Evolutionary conservation across 2,888 invertebrate species (phyloP).

Genomic region (Philonicus albiceps): DNA sequence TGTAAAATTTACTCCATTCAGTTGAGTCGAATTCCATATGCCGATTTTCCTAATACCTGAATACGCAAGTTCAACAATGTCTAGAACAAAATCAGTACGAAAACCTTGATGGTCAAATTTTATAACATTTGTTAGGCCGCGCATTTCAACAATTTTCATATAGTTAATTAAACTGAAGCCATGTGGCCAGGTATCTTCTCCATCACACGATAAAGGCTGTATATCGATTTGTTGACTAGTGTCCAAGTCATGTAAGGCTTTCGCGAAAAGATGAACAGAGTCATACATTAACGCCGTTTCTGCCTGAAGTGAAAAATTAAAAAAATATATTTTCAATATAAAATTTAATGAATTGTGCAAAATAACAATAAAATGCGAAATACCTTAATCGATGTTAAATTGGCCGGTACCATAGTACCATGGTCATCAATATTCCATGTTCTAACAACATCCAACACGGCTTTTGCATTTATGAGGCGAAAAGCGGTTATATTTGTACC

Average conservation of each 20-base stretch:
- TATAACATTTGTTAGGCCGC: slow-evolving; percentile 90
- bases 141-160: slow-evolving; percentile 95
- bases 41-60: slow-evolving; percentile 86
- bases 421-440: slow-evolving; percentile 83
- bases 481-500: slow-evolving; percentile 96
- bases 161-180: slow-evolving; percentile 95
- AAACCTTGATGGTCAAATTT: slow-evolving; percentile 95
- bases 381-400: slow-evolving; percentile 64
- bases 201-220: slow-evolving; percentile 85
- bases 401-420: slow-evolving; percentile 67
- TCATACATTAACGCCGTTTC: slow-evolving; percentile 97
- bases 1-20: slow-evolving; percentile 85
- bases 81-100: slow-evolving; percentile 88
- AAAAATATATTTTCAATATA: neutral
- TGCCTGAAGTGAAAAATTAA: slow-evolving; percentile 69
- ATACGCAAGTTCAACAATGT: slow-evolving; percentile 88
- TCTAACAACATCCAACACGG: slow-evolving; percentile 78
- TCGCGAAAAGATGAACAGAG: slow-evolving; percentile 92
- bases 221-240: slow-evolving; percentile 89
- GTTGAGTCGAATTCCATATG: slow-evolving; percentile 81
- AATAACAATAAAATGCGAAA: neutral
- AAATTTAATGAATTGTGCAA: neutral
- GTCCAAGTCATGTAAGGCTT: slow-evolving; percentile 90
- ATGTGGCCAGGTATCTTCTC: slow-evolving; percentile 90
- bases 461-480: slow-evolving; percentile 86